Evolutionary conservation across 2,113 vertebrate species (phyloP).

Genomic region (Laticauda colubrina): DNA sequence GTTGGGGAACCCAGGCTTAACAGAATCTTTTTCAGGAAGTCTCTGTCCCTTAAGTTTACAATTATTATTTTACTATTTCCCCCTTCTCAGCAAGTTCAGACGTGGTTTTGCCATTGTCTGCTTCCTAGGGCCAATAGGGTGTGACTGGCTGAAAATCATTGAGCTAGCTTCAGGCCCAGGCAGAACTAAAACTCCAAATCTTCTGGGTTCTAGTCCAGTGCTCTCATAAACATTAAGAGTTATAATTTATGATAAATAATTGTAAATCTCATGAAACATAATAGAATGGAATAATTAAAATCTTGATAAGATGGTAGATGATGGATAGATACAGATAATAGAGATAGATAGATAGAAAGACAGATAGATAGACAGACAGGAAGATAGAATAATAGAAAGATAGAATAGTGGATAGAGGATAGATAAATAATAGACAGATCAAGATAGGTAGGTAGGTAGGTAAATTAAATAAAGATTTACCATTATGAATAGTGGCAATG

Average conservation of each 20-base stretch:
- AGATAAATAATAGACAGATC: background rate
- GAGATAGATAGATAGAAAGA: no score
- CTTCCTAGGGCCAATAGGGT: background rate
- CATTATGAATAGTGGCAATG: background rate
- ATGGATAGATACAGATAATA: background rate
- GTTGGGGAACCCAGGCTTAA: no score
- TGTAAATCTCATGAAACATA: background rate
- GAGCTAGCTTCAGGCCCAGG: background rate
- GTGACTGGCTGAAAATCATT: background rate
- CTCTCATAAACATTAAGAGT: background rate
- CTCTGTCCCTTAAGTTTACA: background rate
- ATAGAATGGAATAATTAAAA: background rate
- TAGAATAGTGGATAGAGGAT: background rate
- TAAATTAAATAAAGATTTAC: background rate
- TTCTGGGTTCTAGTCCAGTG: background rate
- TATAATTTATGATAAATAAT: background rate
- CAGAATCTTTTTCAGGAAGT: background rate
- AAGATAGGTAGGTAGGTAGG: background rate
- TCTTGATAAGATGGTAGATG: background rate
- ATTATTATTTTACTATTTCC: background rate
- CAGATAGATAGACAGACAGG: background rate
- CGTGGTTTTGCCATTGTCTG: background rate
- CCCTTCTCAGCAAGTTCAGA: background rate
- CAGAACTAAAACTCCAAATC: background rate
- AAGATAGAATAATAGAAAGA: background rate